Evolutionary conservation across 2,888 invertebrate genomes (phyloP).

Genomic region (Sinelater perroti): DNA sequence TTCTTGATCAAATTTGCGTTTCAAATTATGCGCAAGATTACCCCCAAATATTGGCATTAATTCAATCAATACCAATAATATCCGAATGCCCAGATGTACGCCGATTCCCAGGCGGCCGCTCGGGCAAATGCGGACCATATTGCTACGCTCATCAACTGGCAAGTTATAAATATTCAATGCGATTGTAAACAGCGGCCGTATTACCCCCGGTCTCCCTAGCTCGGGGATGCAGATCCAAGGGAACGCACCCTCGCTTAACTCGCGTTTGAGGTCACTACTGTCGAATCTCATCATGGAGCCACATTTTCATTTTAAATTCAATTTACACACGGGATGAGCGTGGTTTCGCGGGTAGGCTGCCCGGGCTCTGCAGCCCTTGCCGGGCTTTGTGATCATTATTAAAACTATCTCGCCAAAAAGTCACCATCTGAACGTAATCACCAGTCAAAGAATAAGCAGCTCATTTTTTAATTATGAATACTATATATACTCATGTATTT

Average conservation of each 20-base stretch:
- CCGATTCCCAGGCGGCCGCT: constrained; percentile 54
- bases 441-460: too few species aligned
- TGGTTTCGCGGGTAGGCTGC: constrained; percentile 8
- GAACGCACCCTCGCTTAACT: constrained; percentile 45
- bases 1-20: constrained; percentile 59
- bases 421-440: too few species aligned
- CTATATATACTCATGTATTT: too few species aligned
- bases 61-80: constrained; percentile 59
- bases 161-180: constrained; percentile 63
- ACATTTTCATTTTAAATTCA: constrained; percentile 58
- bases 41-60: constrained; percentile 62
- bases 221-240: constrained; percentile 42
- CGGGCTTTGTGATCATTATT: too few species aligned
- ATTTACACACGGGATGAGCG: constrained; percentile 48
- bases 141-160: constrained; percentile 63
- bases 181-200: constrained; percentile 59
- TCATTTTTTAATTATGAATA: too few species aligned
- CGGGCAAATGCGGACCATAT: constrained; percentile 61
- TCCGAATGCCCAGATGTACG: constrained; percentile 42
- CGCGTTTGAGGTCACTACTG: constrained; percentile 61
- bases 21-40: constrained; percentile 61
- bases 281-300: constrained; percentile 61
- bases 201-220: constrained; percentile 41
- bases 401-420: too few species aligned
- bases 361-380: constrained; percentile 1